These are phyloP conservation scores for Phyllotreta cruciferae DNA, from an alignment of 2,888 invertebrate species.

Conservation along the genomic window DNA sequence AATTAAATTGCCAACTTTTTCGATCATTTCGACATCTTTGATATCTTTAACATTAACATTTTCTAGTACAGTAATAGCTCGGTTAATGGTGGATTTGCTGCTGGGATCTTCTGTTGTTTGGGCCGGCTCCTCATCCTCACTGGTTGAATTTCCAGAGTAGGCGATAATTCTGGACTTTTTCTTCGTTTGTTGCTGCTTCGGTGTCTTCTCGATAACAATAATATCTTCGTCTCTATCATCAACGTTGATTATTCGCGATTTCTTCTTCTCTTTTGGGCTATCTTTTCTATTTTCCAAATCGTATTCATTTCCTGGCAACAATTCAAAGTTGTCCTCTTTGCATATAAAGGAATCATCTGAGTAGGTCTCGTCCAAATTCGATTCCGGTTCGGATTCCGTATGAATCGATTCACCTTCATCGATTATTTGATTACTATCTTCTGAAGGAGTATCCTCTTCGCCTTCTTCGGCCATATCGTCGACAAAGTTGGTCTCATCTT, in stretches of 20 bases:
- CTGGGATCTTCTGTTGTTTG: slow-evolving; percentile 5
- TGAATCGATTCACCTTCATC: slow-evolving; percentile 57
- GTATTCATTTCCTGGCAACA: slow-evolving; percentile 54
- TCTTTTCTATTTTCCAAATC: slow-evolving; percentile 38
- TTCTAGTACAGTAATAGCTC: slow-evolving; percentile 51
- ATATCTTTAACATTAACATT: slow-evolving; percentile 49
- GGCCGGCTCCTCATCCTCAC: slow-evolving; percentile 16
- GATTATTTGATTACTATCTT: slow-evolving; percentile 56
- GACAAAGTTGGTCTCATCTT: slow-evolving; percentile 42
- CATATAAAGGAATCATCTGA: slow-evolving; percentile 52
- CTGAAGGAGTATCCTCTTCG: slow-evolving; percentile 57
- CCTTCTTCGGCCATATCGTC: slow-evolving; percentile 56
- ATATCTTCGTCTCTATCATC: slow-evolving; percentile 40
- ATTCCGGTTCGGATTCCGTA: slow-evolving; percentile 44
- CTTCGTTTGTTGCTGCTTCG: slow-evolving; percentile 30
- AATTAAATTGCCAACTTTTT: slow-evolving; percentile 47
- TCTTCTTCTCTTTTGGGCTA: slow-evolving; percentile 34
- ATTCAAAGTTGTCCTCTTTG: slow-evolving; percentile 48
- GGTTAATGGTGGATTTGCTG: slow-evolving; percentile 7
- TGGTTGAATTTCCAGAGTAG: slow-evolving; percentile 23
- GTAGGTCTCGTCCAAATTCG: slow-evolving; percentile 47
- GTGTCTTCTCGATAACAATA: slow-evolving; percentile 38
- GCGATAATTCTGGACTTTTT: slow-evolving; percentile 39
- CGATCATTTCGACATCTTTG: slow-evolving; percentile 46
- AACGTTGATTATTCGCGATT: slow-evolving; percentile 43